phyloP scores from a whole-genome alignment of 1,140 invertebrate genomes.

The Helicorthomorpha holstii region DNA sequence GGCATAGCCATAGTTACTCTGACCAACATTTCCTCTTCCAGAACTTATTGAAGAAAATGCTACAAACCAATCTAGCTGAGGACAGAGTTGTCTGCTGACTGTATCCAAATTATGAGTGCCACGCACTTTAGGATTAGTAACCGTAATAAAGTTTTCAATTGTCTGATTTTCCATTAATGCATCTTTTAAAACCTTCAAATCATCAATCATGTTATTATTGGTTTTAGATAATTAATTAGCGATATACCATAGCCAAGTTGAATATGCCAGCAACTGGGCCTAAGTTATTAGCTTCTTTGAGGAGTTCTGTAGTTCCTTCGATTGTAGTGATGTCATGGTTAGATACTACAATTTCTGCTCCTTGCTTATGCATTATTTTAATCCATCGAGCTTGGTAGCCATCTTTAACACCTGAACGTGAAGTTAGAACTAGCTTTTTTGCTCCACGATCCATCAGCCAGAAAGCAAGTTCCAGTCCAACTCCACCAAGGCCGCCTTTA shows the following conservation, averaged over 20 bases:
- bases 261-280: conserved; percentile 85
- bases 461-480: conserved; percentile 77
- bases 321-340: conserved; percentile 42
- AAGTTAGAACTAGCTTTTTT: conserved; percentile 63
- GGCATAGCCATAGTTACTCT: conserved; percentile 87
- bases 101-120: conserved; percentile 57
- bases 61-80: conserved; percentile 73
- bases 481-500: conserved; percentile 63
- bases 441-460: conserved; percentile 80
- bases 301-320: conserved; percentile 48
- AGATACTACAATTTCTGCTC: conserved; percentile 51
- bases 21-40: conserved; percentile 84
- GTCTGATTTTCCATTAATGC: conserved; percentile 75
- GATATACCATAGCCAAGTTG: conserved; percentile 74
- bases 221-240: neutral
- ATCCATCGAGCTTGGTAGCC: conserved; percentile 70
- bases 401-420: conserved; percentile 64
- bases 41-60: conserved; percentile 88
- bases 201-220: too few relatives aligned
- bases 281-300: conserved; percentile 43
- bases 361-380: conserved; percentile 48
- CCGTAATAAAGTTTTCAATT: conserved; percentile 31
- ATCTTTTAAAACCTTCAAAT: conserved; percentile 65
- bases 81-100: conserved; percentile 50
- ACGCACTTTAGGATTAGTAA: conserved; percentile 39